Conservation (phyloP, 64 coral and sea anemone species). For the Trachythela sp. region DNA sequence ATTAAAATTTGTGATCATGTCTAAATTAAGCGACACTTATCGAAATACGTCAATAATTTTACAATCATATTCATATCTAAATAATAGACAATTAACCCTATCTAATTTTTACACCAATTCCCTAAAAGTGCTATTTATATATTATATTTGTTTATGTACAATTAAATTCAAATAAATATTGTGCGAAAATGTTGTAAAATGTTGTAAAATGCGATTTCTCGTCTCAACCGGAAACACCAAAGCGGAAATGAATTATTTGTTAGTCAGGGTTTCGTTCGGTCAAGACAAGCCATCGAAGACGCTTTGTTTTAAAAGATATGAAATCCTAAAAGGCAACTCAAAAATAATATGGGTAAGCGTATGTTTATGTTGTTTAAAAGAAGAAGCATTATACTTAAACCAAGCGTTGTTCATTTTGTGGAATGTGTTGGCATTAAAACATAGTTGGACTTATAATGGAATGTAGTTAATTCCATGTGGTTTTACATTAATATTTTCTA, state of each 20-base stretch:
- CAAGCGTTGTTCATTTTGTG: background rate
- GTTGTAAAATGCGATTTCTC: background rate
- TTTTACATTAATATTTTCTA: background rate
- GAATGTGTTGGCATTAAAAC: background rate
- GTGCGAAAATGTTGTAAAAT: background rate
- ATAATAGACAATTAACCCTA: too few species aligned
- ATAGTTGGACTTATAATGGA: background rate
- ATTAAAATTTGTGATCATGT: too few species aligned
- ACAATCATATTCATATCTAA: too few species aligned
- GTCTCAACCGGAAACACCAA: background rate
- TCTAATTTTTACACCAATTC: too few species aligned
- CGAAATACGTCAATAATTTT: too few species aligned
- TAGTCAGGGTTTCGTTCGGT: background rate
- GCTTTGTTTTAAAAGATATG: slow-evolving; percentile 6
- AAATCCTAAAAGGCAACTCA: background rate
- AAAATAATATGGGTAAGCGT: slow-evolving; percentile 1
- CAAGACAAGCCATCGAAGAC: background rate
- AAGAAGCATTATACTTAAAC: background rate
- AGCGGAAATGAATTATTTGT: background rate
- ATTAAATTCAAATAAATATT: background rate
- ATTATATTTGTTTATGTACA: background rate
- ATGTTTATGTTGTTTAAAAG: background rate
- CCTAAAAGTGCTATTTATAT: too few species aligned
- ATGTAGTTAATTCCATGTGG: background rate
- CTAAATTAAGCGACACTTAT: too few species aligned